Percentiles rank a stretch among this genome's conserved stretches.
Evolutionary conservation across 2,113 vertebrate genomes (phyloP).

Genomic region (Tachycineta bicolor): DNA sequence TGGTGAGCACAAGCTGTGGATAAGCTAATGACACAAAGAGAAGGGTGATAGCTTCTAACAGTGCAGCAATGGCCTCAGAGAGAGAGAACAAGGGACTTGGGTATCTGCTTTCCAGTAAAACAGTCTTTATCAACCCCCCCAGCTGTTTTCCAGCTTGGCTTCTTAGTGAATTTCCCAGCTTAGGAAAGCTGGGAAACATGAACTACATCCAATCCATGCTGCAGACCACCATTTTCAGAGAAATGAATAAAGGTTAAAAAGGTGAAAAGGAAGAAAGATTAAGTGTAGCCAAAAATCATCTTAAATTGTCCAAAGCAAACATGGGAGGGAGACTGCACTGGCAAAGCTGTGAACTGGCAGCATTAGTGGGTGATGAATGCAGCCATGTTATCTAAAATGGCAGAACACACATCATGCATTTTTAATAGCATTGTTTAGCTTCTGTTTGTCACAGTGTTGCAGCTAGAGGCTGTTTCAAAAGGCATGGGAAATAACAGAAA

Average conservation of each 20-base stretch:
- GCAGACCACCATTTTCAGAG: background rate
- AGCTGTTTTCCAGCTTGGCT: background rate
- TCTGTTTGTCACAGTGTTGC: background rate
- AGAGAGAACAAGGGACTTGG: background rate
- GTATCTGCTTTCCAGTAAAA: background rate
- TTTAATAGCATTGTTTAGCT: conserved; percentile 19
- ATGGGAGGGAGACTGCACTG: background rate
- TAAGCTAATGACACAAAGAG: background rate
- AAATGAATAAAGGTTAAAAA: background rate
- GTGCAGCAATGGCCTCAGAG: background rate
- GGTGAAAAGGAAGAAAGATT: background rate
- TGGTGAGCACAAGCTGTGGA: background rate
- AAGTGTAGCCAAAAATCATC: background rate
- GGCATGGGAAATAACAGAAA: background rate
- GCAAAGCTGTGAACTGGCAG: background rate
- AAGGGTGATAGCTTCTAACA: background rate
- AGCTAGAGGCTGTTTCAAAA: background rate
- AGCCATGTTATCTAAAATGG: background rate
- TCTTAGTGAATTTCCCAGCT: background rate
- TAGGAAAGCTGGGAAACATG: background rate
- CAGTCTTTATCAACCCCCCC: background rate
- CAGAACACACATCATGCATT: background rate
- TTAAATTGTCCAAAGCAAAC: background rate
- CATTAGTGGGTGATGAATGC: background rate
- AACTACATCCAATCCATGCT: background rate